Percentiles rank a stretch among this genome's conserved stretches.
Evolutionary conservation across 2,797 vertebrate genomes (phyloP).

Genomic region (Choloepus didactylus): DNA sequence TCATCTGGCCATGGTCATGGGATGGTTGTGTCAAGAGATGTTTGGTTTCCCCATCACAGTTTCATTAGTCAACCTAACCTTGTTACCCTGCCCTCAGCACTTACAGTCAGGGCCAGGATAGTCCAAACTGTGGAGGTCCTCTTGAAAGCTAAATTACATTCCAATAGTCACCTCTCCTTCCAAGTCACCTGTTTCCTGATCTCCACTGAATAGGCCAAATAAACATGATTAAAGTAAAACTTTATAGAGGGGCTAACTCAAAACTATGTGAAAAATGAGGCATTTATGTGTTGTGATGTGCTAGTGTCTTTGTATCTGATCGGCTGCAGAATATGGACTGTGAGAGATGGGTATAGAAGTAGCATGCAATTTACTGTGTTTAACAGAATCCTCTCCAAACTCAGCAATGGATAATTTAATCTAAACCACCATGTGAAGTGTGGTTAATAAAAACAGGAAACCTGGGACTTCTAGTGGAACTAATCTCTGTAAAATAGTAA

Average conservation of each 20-base stretch:
- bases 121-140: background rate
- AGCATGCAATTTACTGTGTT: slow-evolving; percentile 8
- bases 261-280: background rate
- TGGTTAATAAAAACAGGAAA: slow-evolving; percentile 84
- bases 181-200: background rate
- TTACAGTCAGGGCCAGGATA: no score
- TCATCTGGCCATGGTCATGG: background rate
- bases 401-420: slow-evolving; percentile 78
- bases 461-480: slow-evolving; percentile 70
- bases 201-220: background rate
- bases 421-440: slow-evolving; percentile 79
- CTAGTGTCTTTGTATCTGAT: background rate
- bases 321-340: background rate
- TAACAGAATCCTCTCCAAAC: slow-evolving; percentile 77
- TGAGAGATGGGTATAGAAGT: slow-evolving; percentile 17
- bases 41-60: background rate
- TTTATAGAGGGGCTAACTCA: background rate
- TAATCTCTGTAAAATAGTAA: slow-evolving; percentile 83
- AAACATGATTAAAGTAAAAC: background rate
- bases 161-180: background rate
- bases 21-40: background rate
- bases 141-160: background rate
- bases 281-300: background rate
- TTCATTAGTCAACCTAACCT: background rate
- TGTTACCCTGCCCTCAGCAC: background rate